Conservation (phyloP, 2,113 vertebrate genomes). For the Crotalus tigris region DNA sequence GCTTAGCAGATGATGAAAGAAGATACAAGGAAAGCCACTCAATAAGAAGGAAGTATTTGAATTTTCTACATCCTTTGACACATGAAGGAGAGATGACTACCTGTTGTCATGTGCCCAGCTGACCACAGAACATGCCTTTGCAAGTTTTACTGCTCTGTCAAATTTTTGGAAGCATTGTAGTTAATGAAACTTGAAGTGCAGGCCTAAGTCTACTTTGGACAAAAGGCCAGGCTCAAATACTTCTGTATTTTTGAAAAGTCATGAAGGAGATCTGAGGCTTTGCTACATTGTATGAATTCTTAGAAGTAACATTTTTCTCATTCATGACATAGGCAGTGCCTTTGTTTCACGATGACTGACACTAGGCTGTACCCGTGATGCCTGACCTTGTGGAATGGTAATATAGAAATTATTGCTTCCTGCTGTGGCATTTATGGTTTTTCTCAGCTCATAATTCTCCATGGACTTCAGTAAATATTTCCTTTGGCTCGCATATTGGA, state of each 20-base stretch:
- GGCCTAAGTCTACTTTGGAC: not conserved
- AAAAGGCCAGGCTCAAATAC: not conserved
- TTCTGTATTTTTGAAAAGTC: not conserved
- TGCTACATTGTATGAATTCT: not conserved
- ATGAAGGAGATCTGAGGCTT: not conserved
- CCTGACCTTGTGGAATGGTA: not conserved
- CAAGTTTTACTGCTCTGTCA: not conserved
- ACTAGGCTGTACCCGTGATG: not conserved
- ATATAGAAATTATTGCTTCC: not conserved
- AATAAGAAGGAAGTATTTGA: not conserved
- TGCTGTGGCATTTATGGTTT: not conserved
- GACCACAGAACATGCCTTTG: not conserved
- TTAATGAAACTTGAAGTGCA: not conserved
- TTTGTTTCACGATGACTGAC: not conserved
- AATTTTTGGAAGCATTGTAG: not conserved
- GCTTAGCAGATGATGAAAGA: not conserved
- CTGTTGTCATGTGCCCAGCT: not conserved
- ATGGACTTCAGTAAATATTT: conserved; percentile 1
- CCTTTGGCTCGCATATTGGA: not conserved
- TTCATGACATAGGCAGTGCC: not conserved
- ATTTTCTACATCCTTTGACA: not conserved
- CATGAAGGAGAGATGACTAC: not conserved
- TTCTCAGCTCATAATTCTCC: conserved; percentile 8
- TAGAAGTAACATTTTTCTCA: not conserved
- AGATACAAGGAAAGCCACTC: not conserved